A percentile compares a stretch with the other conserved stretches of the same genome.
Conservation (phyloP, 2,113 vertebrate species). For the Oostethus manadensis region DNA sequence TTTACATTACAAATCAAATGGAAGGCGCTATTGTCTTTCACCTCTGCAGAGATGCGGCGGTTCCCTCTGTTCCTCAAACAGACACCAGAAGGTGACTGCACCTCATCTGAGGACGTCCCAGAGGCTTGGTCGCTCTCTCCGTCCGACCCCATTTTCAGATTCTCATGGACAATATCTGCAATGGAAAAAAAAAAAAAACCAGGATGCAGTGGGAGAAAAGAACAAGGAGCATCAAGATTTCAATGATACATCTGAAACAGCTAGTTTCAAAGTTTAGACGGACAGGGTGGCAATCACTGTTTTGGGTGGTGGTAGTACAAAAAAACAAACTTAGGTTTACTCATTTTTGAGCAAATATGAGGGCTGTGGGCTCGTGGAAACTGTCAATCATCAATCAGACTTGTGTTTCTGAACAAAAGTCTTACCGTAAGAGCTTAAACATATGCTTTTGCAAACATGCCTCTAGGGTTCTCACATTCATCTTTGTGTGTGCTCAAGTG, state of each 20-base stretch:
- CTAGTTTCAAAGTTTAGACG: no score
- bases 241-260: no score
- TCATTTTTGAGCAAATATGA: neutral
- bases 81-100: constrained; percentile 90
- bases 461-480: constrained; percentile 5
- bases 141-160: constrained; percentile 94
- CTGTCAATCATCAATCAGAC: neutral
- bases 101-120: constrained; percentile 91
- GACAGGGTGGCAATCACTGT: no score
- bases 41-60: constrained; percentile 91
- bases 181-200: constrained; percentile 9
- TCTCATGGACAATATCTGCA: constrained; percentile 93
- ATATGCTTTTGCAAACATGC: neutral
- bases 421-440: neutral
- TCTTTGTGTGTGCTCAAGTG: constrained; percentile 6
- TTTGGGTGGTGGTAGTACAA: no score
- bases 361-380: neutral
- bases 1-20: no score
- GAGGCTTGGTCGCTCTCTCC: constrained; percentile 96
- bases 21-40: constrained; percentile 46
- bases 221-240: no score
- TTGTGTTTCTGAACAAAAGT: neutral
- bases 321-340: constrained; percentile 4
- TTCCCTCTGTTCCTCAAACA: constrained; percentile 89
- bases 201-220: neutral